Percentiles rank a stretch among this genome's conserved stretches.
Conservation (phyloP, 2,888 invertebrate species). For the Phyto melanocephala region DNA sequence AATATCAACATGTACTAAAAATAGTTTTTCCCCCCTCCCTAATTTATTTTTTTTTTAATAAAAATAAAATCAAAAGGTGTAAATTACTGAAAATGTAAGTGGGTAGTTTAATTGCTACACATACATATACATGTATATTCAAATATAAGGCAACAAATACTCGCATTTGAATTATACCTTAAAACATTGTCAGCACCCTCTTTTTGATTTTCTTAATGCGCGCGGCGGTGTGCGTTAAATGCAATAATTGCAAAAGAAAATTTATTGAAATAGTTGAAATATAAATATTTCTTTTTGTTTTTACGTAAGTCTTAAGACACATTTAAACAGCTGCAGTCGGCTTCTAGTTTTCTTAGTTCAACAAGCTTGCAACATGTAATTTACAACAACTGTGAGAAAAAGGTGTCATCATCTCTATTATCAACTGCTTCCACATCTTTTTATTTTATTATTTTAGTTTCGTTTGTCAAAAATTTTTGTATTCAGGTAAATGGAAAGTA, state of each 20-base stretch:
- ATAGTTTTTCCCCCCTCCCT: background rate
- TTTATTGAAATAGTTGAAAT: background rate
- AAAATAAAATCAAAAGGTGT: no score
- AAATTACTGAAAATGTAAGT: background rate
- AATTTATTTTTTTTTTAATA: background rate
- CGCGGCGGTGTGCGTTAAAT: background rate
- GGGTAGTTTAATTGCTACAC: background rate
- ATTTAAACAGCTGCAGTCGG: conserved; percentile 35
- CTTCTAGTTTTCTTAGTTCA: conserved; percentile 2
- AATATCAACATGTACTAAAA: background rate
- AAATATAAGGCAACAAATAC: background rate
- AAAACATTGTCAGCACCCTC: background rate
- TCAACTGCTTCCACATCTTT: conserved; percentile 4
- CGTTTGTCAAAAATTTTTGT: conserved; percentile 1
- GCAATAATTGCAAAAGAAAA: background rate
- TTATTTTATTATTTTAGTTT: no score
- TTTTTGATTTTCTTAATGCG: background rate
- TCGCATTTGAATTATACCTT: background rate
- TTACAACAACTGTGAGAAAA: conserved; percentile 4
- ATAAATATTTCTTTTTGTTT: background rate
- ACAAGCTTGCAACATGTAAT: background rate
- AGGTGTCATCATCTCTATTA: conserved; percentile 13
- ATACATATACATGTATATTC: background rate
- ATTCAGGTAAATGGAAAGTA: background rate
- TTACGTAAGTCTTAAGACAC: background rate